Evolutionary conservation across 30 jellyfish, hydroid and myxozoan genomes (phyloP).

Genomic region (Aurelia sp.): DNA sequence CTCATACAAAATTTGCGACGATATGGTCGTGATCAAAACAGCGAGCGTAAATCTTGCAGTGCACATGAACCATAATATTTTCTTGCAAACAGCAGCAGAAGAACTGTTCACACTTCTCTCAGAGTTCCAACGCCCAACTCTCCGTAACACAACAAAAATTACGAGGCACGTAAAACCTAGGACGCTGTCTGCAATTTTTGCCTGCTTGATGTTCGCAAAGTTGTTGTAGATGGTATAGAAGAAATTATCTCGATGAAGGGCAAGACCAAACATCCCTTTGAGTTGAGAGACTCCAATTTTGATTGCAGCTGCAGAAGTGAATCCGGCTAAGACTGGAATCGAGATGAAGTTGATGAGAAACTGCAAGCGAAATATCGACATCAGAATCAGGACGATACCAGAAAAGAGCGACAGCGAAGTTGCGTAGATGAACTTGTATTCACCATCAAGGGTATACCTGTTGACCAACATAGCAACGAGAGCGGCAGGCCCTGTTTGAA

Average conservation of each 20-base stretch:
- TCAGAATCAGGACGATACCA: slow-evolving; percentile 55
- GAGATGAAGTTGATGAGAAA: slow-evolving; percentile 70
- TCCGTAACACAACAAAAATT: slow-evolving; percentile 46
- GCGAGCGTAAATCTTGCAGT: slow-evolving; percentile 67
- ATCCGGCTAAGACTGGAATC: slow-evolving; percentile 75
- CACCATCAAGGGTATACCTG: slow-evolving; percentile 59
- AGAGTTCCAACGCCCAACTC: slow-evolving; percentile 52
- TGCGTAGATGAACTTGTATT: slow-evolving; percentile 24
- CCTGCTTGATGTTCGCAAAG: slow-evolving; percentile 53
- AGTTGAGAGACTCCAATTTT: slow-evolving; percentile 71
- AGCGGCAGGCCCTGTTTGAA: slow-evolving; percentile 76
- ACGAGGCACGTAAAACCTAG: slow-evolving; percentile 62
- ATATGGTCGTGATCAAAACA: slow-evolving; percentile 50
- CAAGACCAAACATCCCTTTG: slow-evolving; percentile 75
- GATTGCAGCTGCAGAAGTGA: slow-evolving; percentile 81
- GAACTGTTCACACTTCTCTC: slow-evolving; percentile 6
- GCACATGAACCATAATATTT: slow-evolving; percentile 65
- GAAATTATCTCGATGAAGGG: slow-evolving; percentile 54
- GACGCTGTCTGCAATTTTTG: slow-evolving; percentile 61
- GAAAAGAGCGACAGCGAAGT: slow-evolving; percentile 69
- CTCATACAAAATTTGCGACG: slow-evolving; percentile 66
- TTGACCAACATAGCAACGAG: slow-evolving; percentile 68
- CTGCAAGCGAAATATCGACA: slow-evolving; percentile 68
- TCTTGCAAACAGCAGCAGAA: slow-evolving; percentile 23
- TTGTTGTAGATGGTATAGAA: slow-evolving; percentile 57